These are phyloP conservation scores for Tautogolabrus adspersus DNA, from an alignment of 2,113 vertebrate species.

Conservation along the genomic window DNA sequence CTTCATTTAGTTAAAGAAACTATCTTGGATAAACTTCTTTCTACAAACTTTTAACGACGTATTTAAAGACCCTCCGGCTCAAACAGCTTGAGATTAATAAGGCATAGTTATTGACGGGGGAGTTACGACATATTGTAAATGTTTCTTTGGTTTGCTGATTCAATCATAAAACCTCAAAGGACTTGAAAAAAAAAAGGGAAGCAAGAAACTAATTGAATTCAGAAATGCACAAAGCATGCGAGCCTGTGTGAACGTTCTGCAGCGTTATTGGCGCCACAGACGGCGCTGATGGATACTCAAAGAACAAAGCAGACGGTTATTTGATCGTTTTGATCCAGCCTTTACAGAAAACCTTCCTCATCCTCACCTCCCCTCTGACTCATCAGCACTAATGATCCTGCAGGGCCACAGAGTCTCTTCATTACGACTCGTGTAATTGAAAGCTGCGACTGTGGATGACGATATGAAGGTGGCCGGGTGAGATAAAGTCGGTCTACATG, in stretches of 20 bases:
- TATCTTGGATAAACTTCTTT: neutral
- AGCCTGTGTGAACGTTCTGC: neutral
- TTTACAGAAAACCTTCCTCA: conserved; percentile 45
- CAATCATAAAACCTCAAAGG: neutral
- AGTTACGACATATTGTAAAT: neutral
- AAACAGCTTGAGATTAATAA: conserved; percentile 6
- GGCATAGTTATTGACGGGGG: neutral
- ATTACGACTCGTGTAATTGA: conserved; percentile 44
- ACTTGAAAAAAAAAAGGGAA: neutral
- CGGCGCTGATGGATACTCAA: neutral
- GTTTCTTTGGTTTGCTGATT: conserved; percentile 7
- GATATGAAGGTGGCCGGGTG: conserved; percentile 25
- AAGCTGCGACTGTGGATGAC: conserved; percentile 26
- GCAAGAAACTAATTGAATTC: too few relatives aligned
- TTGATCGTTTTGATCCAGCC: conserved; percentile 6
- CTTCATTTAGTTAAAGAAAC: neutral
- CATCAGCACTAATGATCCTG: conserved; percentile 45
- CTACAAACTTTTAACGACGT: neutral
- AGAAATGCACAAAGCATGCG: neutral
- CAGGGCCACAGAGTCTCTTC: conserved; percentile 27
- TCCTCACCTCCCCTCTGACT: conserved; percentile 44
- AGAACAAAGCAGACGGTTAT: conserved; percentile 21
- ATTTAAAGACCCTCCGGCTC: neutral
- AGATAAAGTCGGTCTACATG: conserved; percentile 18
- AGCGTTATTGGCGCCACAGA: neutral